Percentiles rank a stretch among this genome's conserved stretches.
These are phyloP conservation scores for Limanda limanda DNA, from an alignment of 2,113 vertebrate genomes.

Conservation along the genomic window DNA sequence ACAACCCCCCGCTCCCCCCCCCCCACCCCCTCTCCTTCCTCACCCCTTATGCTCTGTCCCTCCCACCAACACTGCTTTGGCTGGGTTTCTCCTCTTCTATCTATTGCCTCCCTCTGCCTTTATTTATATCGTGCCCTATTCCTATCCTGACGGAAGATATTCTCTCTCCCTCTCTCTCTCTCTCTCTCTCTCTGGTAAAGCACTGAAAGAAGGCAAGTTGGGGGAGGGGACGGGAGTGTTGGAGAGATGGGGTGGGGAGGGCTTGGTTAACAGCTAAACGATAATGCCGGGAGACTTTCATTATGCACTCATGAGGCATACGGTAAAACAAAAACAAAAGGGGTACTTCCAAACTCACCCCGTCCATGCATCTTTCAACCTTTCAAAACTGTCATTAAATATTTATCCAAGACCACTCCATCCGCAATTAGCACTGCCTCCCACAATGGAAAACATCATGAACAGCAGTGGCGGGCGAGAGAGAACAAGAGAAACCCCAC, in stretches of 20 bases:
- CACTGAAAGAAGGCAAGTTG: constrained; percentile 44
- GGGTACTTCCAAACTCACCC: constrained; percentile 66
- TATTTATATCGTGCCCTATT: constrained; percentile 80
- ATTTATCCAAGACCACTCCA: constrained; percentile 79
- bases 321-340: constrained; percentile 63
- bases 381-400: constrained; percentile 83
- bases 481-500: constrained; percentile 23
- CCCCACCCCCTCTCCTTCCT: constrained; percentile 71
- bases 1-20: constrained; percentile 67
- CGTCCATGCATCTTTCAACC: constrained; percentile 77
- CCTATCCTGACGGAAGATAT: constrained; percentile 74
- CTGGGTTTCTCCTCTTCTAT: constrained; percentile 79
- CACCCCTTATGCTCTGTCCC: constrained; percentile 64
- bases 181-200: constrained; percentile 54
- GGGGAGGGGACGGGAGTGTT: constrained; percentile 65
- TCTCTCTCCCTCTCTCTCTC: constrained; percentile 52
- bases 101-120: constrained; percentile 77
- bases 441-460: constrained; percentile 75
- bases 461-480: constrained; percentile 71
- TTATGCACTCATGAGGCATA: constrained; percentile 55
- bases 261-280: constrained; percentile 53
- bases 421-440: constrained; percentile 80
- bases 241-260: constrained; percentile 16
- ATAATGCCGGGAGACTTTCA: constrained; percentile 60
- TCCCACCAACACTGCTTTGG: constrained; percentile 79